These are phyloP conservation scores for Stichopus horrens DNA, from an alignment of 53 echinoderm and acorn worm genomes.

Conservation along the genomic window DNA sequence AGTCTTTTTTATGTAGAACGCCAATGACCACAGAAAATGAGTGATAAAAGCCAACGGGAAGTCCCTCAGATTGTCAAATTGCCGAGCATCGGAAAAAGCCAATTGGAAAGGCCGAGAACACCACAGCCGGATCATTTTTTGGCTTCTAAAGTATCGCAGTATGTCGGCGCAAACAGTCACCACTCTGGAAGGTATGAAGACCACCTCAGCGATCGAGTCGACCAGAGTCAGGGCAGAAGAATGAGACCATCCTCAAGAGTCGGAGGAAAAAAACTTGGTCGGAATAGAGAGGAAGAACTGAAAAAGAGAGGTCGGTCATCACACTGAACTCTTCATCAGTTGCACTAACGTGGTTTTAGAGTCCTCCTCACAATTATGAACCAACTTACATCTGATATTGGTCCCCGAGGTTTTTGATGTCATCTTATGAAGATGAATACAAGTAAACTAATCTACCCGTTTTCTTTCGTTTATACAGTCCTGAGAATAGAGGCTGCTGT, in stretches of 20 bases:
- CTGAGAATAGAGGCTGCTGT: no score
- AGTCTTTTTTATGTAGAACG: no score
- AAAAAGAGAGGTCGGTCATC: conserved; percentile 3
- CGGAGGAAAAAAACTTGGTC: not conserved
- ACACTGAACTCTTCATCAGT: no score
- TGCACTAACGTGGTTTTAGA: no score
- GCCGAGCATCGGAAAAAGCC: not conserved
- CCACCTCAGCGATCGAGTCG: not conserved
- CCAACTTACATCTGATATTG: no score
- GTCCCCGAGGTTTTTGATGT: no score
- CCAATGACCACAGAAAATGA: not conserved
- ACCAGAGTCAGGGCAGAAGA: not conserved
- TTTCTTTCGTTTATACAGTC: no score
- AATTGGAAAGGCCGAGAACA: not conserved
- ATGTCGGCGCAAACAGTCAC: not conserved
- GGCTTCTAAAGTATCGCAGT: not conserved
- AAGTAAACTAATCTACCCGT: no score
- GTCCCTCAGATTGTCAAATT: not conserved
- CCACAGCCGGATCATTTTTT: not conserved
- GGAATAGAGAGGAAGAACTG: conserved; percentile 9
- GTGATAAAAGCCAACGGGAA: not conserved
- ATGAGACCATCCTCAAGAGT: not conserved
- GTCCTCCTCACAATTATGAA: no score
- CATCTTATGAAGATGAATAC: no score
- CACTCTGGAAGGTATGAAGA: conserved; percentile 9